Evolutionary conservation across 2,888 invertebrate species (phyloP).

Genomic region (Drosophila gaucha): DNA sequence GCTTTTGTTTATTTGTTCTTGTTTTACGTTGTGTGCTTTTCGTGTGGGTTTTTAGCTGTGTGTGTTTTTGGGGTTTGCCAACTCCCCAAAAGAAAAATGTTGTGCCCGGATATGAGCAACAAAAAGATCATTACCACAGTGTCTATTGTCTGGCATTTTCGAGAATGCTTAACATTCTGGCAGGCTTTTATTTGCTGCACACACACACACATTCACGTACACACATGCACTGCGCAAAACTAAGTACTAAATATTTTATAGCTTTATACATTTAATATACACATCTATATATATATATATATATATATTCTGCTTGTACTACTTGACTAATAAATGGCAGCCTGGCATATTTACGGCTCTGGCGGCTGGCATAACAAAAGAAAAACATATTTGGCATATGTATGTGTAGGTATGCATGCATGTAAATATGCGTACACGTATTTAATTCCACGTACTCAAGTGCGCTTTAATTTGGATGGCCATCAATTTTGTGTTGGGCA

Average conservation of each 20-base stretch:
- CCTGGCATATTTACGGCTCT: conserved; percentile 23
- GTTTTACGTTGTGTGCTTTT: conserved; percentile 1
- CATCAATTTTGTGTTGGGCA: conserved; percentile 30
- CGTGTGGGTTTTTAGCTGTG: conserved; percentile 2
- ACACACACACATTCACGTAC: not conserved
- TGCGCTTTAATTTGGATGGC: conserved; percentile 49
- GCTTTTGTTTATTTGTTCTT: conserved; percentile 14
- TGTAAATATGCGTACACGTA: conserved; percentile 12
- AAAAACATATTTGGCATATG: conserved; percentile 5
- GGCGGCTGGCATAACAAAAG: conserved; percentile 35
- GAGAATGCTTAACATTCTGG: conserved; percentile 66
- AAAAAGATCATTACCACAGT: conserved; percentile 67
- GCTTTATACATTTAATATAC: conserved; percentile 33
- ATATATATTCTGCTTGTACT: conserved; percentile 8
- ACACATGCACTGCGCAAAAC: conserved; percentile 43
- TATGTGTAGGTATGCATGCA: not conserved
- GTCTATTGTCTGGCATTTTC: conserved; percentile 70
- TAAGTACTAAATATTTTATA: conserved; percentile 74
- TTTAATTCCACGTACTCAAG: conserved; percentile 35
- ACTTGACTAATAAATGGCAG: conserved; percentile 39
- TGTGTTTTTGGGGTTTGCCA: conserved; percentile 29
- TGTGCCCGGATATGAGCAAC: conserved; percentile 39
- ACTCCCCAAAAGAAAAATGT: not conserved
- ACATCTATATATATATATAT: conserved; percentile 1
- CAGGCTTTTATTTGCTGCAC: conserved; percentile 52